These are phyloP conservation scores for Melanotaenia pygmaea DNA, from an alignment of 2,797 vertebrate genomes.

Conservation along the genomic window DNA sequence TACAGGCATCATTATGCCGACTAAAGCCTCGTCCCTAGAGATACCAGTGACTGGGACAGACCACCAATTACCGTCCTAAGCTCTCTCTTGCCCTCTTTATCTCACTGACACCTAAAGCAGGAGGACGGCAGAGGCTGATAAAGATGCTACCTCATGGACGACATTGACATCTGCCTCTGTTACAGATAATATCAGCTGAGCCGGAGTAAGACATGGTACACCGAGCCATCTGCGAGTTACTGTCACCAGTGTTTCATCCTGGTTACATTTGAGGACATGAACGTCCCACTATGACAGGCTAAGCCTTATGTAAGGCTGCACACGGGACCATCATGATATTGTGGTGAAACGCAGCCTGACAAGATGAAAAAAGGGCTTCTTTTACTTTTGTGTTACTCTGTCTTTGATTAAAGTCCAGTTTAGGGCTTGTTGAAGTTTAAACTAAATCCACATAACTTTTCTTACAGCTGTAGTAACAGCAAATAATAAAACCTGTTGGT, in stretches of 20 bases:
- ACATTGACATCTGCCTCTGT: constrained; percentile 20
- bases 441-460: too few species aligned
- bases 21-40: constrained; percentile 75
- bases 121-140: neutral
- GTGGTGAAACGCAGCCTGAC: too few species aligned
- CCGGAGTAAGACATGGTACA: neutral
- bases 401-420: too few species aligned
- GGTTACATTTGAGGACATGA: neutral
- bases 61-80: constrained; percentile 84
- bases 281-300: neutral
- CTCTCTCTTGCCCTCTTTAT: constrained; percentile 42
- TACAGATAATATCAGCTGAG: constrained; percentile 20
- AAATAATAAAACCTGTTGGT: too few species aligned
- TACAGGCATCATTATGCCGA: constrained; percentile 82
- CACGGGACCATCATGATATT: neutral
- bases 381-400: too few species aligned
- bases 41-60: constrained; percentile 74
- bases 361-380: too few species aligned
- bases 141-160: constrained; percentile 39
- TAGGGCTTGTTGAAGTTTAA: too few species aligned
- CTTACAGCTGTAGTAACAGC: too few species aligned
- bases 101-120: constrained; percentile 44
- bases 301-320: constrained; percentile 4
- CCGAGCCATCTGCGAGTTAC: constrained; percentile 8
- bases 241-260: neutral